Conservation (phyloP, 2,888 invertebrate genomes). For the Aphidius colemani region DNA sequence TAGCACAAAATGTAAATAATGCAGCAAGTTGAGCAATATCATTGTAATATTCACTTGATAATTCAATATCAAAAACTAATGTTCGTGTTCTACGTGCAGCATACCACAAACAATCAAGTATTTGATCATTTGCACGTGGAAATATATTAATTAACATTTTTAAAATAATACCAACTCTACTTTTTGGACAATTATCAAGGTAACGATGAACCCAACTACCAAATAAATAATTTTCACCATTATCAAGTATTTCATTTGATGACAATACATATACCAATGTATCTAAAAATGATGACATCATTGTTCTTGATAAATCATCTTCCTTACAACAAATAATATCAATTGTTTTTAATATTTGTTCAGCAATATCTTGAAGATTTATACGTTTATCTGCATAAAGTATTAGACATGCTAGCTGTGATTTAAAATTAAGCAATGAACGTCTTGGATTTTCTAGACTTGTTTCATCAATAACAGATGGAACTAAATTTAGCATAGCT, state of each 20-base stretch:
- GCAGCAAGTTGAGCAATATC: constrained; percentile 51
- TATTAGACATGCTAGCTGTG: constrained; percentile 48
- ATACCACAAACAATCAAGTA: constrained; percentile 52
- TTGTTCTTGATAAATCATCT: constrained; percentile 47
- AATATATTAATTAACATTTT: constrained; percentile 45
- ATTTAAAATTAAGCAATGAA: constrained; percentile 49
- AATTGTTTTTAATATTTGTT: constrained; percentile 37
- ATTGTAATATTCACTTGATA: constrained; percentile 42
- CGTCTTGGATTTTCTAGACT: constrained; percentile 39
- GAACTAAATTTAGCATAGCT: constrained; percentile 52
- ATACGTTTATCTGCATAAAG: constrained; percentile 48
- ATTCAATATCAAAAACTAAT: constrained; percentile 46
- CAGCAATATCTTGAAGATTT: constrained; percentile 38
- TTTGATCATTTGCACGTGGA: constrained; percentile 34
- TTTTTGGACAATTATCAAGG: constrained; percentile 48
- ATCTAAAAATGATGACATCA: constrained; percentile 53
- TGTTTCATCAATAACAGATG: constrained; percentile 41
- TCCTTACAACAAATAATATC: constrained; percentile 51
- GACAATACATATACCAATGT: constrained; percentile 45
- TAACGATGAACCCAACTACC: constrained; percentile 57
- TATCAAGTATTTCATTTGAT: constrained; percentile 42
- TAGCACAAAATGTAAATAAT: constrained; percentile 51
- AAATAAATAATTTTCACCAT: constrained; percentile 47
- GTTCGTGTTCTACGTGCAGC: constrained; percentile 52
- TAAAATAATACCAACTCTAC: constrained; percentile 43